These are phyloP conservation scores for Podarcis siculus DNA, from an alignment of 2,797 vertebrate species.

Conservation along the genomic window DNA sequence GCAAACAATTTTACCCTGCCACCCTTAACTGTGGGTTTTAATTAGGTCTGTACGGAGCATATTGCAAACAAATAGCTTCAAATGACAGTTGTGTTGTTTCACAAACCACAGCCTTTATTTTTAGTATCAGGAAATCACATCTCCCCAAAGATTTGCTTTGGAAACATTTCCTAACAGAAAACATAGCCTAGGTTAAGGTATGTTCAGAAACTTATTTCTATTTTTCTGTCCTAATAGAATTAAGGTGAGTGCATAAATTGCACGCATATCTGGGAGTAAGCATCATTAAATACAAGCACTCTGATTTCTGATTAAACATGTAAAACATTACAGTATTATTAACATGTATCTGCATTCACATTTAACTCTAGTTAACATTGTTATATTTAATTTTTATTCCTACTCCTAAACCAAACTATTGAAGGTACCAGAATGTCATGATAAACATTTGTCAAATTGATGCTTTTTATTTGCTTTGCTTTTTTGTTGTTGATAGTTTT, in stretches of 20 bases:
- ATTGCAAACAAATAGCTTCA: not conserved
- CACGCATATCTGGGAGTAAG: not conserved
- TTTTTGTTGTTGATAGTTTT: not conserved
- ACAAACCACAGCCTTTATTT: not conserved
- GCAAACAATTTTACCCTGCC: not conserved
- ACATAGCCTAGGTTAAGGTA: not conserved
- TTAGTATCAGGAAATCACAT: too few relatives aligned
- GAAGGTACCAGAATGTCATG: not conserved
- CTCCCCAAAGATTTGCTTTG: not conserved
- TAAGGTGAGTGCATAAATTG: not conserved
- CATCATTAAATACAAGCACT: not conserved
- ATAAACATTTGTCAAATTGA: not conserved
- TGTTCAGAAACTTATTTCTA: not conserved
- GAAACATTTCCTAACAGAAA: not conserved
- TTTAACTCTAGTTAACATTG: not conserved
- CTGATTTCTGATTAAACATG: not conserved
- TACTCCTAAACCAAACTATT: not conserved
- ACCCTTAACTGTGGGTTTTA: not conserved
- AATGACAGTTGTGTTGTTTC: not conserved
- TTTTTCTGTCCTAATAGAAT: not conserved
- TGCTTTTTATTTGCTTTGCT: not conserved
- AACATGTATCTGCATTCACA: not conserved
- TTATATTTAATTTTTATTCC: not conserved
- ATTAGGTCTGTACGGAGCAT: not conserved
- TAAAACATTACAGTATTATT: not conserved